Conservation (phyloP, 2,797 vertebrate species). For the Galago senegalensis region DNA sequence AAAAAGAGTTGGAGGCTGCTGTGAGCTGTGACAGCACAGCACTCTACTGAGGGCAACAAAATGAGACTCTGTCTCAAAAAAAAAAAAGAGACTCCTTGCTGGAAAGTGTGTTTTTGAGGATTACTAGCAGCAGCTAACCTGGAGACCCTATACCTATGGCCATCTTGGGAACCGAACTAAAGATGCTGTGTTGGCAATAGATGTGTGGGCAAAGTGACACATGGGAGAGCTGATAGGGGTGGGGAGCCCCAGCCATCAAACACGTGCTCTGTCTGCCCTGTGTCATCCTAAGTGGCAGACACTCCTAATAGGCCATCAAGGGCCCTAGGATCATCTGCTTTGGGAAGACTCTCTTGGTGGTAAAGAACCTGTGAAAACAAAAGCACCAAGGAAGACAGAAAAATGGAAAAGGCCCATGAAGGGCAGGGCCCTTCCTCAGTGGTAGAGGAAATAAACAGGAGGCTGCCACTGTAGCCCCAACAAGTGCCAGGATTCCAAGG, state of each 20-base stretch:
- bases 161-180: not conserved
- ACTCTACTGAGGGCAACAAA: too few species aligned
- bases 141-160: not conserved
- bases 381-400: not conserved
- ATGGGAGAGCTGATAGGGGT: not conserved
- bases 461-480: not conserved
- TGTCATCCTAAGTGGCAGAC: not conserved
- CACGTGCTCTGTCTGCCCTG: not conserved
- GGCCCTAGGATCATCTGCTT: not conserved
- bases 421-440: too few species aligned
- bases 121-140: not conserved
- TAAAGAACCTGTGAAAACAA: not conserved
- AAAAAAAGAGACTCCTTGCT: not conserved
- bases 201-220: not conserved
- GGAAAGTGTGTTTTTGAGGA: fast-evolving
- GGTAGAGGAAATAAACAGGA: fast-evolving
- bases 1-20: too few species aligned
- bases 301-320: not conserved
- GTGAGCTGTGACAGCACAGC: too few species aligned
- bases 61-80: too few species aligned
- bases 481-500: not conserved
- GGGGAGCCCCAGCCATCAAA: not conserved
- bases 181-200: not conserved
- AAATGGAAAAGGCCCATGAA: not conserved
- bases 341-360: not conserved